phyloP scores from a whole-genome alignment of 2,888 invertebrate genomes.

The Neria commutata region DNA sequence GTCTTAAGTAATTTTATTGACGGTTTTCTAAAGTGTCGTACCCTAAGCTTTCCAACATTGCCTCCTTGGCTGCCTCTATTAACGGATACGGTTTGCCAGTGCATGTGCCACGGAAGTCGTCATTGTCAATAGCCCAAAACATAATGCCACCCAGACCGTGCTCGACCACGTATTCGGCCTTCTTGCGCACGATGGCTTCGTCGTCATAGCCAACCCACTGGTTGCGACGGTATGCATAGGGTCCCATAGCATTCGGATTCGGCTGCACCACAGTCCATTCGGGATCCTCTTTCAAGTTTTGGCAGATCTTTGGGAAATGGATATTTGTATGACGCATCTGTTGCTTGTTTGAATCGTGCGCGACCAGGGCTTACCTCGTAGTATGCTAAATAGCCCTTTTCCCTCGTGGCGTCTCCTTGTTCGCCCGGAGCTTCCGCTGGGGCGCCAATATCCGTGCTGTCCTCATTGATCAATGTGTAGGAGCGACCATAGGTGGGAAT shows the following conservation, averaged over 20 bases:
- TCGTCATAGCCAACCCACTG: slow-evolving; percentile 97
- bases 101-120: slow-evolving; percentile 91
- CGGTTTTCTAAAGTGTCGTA: slow-evolving; percentile 51
- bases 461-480: slow-evolving; percentile 85
- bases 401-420: slow-evolving; percentile 88
- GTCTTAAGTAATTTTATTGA: neutral
- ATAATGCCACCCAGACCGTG: slow-evolving; percentile 79
- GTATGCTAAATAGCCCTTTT: slow-evolving; percentile 91
- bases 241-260: slow-evolving; percentile 83
- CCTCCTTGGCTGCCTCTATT: slow-evolving; percentile 88
- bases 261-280: slow-evolving; percentile 85
- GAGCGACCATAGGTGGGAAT: slow-evolving; percentile 91
- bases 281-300: slow-evolving; percentile 72
- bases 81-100: slow-evolving; percentile 86
- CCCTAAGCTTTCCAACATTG: slow-evolving; percentile 72
- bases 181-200: slow-evolving; percentile 78
- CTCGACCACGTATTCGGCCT: slow-evolving; percentile 84
- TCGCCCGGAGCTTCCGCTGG: slow-evolving; percentile 90
- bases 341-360: slow-evolving; percentile 7
- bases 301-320: slow-evolving; percentile 73
- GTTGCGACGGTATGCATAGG: slow-evolving; percentile 84
- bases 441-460: slow-evolving; percentile 83
- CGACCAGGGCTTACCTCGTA: slow-evolving; percentile 72
- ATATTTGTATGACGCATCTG: neutral
- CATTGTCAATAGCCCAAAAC: slow-evolving; percentile 83